Conservation (phyloP, 2,113 vertebrate genomes). For the Bucco capensis region DNA sequence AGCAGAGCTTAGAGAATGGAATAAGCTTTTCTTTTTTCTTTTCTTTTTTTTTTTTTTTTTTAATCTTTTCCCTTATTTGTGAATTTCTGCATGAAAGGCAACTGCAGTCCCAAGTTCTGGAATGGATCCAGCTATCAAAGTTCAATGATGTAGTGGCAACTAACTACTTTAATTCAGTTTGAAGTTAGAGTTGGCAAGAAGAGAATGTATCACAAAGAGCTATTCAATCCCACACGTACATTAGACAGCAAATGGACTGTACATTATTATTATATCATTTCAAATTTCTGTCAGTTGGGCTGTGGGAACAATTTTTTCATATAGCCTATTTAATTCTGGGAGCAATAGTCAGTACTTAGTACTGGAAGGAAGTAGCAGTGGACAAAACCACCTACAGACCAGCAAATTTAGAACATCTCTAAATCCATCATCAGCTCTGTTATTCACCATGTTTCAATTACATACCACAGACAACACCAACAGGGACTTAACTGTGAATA, state of each 20-base stretch:
- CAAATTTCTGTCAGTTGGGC: slow-evolving; percentile 40
- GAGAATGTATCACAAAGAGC: slow-evolving; percentile 10
- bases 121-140: slow-evolving; percentile 12
- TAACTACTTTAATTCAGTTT: slow-evolving; percentile 43
- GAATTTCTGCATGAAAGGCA: background rate
- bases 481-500: background rate
- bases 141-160: slow-evolving; percentile 2
- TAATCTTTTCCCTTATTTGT: background rate
- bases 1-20: background rate
- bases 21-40: background rate
- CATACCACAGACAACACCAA: background rate
- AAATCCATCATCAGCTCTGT: background rate
- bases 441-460: background rate
- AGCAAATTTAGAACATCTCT: slow-evolving; percentile 13
- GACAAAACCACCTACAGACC: slow-evolving; percentile 26
- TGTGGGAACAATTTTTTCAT: slow-evolving; percentile 25
- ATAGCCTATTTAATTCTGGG: slow-evolving; percentile 31
- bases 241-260: slow-evolving; percentile 60
- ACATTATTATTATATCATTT: slow-evolving; percentile 54
- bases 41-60: background rate
- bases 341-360: slow-evolving; percentile 10
- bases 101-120: background rate
- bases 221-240: slow-evolving; percentile 55
- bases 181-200: slow-evolving; percentile 43
- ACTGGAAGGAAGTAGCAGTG: slow-evolving; percentile 15